Percentiles rank a stretch among this genome's conserved stretches.
These are phyloP conservation scores for Limnothrissa miodon DNA, from an alignment of 2,113 vertebrate species.

Conservation along the genomic window DNA sequence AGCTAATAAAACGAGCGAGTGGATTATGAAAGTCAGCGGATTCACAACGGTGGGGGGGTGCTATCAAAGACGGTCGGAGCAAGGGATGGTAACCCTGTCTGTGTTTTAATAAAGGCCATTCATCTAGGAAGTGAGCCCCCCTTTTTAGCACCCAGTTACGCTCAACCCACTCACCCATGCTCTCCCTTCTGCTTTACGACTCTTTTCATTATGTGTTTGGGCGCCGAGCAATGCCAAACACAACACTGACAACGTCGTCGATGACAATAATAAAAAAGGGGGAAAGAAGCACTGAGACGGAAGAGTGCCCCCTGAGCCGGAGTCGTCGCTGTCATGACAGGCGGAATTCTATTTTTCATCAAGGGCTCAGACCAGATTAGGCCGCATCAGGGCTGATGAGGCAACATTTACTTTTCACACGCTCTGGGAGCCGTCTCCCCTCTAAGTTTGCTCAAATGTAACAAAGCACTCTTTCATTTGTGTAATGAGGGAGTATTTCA, in stretches of 20 bases:
- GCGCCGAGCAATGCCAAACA: constrained; percentile 35
- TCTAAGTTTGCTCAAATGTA: constrained; percentile 43
- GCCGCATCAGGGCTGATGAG: constrained; percentile 38
- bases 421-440: constrained; percentile 23
- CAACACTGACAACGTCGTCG: constrained; percentile 32
- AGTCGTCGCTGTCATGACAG: constrained; percentile 7
- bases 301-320: constrained; percentile 18
- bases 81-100: constrained; percentile 7
- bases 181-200: not conserved
- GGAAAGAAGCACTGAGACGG: not conserved
- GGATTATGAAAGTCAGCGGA: constrained; percentile 51
- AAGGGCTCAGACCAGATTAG: constrained; percentile 32
- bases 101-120: constrained; percentile 46
- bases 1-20: constrained; percentile 55
- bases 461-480: constrained; percentile 45
- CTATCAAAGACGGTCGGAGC: not conserved
- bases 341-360: constrained; percentile 33
- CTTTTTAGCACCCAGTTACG: not conserved
- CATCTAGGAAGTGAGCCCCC: not conserved
- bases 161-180: not conserved
- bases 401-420: constrained; percentile 52
- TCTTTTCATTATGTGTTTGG: constrained; percentile 29
- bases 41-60: constrained; percentile 27
- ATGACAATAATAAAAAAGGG: not conserved
- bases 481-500: constrained; percentile 11